Conservation (phyloP, 2,888 invertebrate species). For the Antheraea yamamai region DNA sequence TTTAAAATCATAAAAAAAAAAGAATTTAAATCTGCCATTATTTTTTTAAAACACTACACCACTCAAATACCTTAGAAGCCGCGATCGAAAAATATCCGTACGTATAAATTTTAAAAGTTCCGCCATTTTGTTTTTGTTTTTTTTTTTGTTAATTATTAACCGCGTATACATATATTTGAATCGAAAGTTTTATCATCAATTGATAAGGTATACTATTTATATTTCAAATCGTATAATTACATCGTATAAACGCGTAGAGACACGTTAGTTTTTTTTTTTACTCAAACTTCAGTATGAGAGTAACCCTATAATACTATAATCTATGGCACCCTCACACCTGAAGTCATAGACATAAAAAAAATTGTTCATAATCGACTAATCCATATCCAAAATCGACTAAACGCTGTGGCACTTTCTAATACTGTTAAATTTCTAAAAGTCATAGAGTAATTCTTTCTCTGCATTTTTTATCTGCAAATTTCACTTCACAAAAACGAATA, state of each 20-base stretch:
- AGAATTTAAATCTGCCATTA: neutral
- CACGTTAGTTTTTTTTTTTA: slow-evolving; percentile 24
- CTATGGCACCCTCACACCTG: neutral
- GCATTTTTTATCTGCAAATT: neutral
- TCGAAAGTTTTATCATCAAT: slow-evolving; percentile 52
- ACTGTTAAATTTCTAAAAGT: neutral
- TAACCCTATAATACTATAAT: neutral
- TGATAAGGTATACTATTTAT: slow-evolving; percentile 31
- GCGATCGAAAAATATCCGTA: slow-evolving; percentile 10
- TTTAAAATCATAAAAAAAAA: neutral
- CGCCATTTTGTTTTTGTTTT: neutral
- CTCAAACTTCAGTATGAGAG: neutral
- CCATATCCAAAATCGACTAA: neutral
- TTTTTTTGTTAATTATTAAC: slow-evolving; percentile 7
- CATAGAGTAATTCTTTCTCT: neutral
- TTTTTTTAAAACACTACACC: slow-evolving; percentile 4
- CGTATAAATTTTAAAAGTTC: slow-evolving; percentile 1
- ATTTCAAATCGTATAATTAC: slow-evolving; percentile 62
- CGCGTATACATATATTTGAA: slow-evolving; percentile 73
- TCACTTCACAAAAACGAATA: neutral
- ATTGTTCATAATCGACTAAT: slow-evolving; percentile 1
- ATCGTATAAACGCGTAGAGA: slow-evolving; percentile 61
- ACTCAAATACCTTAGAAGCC: neutral
- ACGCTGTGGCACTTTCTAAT: slow-evolving; percentile 7
- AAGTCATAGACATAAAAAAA: neutral